Conservation (phyloP, 2,888 invertebrate genomes). For the Bugula neritina region DNA sequence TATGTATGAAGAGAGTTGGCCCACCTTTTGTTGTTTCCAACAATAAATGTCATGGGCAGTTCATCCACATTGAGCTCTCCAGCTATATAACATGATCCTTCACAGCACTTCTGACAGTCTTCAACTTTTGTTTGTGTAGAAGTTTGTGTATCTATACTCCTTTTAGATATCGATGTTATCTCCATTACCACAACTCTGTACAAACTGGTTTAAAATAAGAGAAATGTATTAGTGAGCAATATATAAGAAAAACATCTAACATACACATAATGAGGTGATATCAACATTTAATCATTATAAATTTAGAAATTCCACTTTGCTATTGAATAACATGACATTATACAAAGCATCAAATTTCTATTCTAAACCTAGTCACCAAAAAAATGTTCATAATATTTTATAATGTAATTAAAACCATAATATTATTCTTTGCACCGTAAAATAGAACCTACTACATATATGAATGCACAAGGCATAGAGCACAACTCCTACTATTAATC, state of each 20-base stretch:
- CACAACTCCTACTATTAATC: too few relatives aligned
- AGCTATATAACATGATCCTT: conserved; percentile 73
- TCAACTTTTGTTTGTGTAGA: background rate
- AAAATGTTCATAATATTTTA: too few relatives aligned
- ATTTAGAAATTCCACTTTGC: too few relatives aligned
- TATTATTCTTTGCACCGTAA: too few relatives aligned
- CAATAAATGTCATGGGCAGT: conserved; percentile 64
- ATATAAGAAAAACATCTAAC: too few relatives aligned
- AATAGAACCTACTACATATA: too few relatives aligned
- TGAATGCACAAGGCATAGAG: too few relatives aligned
- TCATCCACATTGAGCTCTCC: conserved; percentile 69
- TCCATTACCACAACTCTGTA: conserved; percentile 16
- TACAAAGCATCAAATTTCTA: too few relatives aligned
- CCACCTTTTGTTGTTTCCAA: conserved; percentile 72
- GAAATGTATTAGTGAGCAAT: background rate
- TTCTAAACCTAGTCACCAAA: too few relatives aligned
- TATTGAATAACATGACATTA: too few relatives aligned
- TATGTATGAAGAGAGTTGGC: too few relatives aligned
- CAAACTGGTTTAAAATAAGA: background rate
- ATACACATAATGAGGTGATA: background rate
- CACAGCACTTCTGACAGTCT: conserved; percentile 56
- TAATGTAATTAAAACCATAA: too few relatives aligned
- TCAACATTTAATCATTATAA: background rate
- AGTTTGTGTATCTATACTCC: background rate
- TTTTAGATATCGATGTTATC: background rate